These are phyloP conservation scores for Sminthurinus signatus DNA, from an alignment of 1,140 invertebrate species.

Conservation along the genomic window DNA sequence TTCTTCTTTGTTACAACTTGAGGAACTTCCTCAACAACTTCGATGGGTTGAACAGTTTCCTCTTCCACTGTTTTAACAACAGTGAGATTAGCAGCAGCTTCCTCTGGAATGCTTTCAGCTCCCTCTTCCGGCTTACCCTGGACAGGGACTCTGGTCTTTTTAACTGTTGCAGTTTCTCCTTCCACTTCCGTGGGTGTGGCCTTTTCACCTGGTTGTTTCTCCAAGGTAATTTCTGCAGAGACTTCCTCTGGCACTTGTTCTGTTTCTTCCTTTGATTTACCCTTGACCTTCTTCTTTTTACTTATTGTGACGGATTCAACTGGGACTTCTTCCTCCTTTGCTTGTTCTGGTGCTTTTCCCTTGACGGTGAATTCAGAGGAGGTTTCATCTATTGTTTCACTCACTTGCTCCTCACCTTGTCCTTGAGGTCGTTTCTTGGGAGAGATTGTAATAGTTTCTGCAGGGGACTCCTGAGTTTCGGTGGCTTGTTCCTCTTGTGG, in stretches of 20 bases:
- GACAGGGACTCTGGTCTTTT: not conserved
- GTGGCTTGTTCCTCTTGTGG: not conserved
- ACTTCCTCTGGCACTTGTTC: not conserved
- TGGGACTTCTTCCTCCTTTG: not conserved
- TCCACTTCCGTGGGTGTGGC: not conserved
- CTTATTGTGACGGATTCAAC: not conserved
- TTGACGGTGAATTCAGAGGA: conserved; percentile 50
- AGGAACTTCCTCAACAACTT: conserved; percentile 12
- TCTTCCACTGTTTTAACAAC: conserved; percentile 3
- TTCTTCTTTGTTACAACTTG: conserved; percentile 25
- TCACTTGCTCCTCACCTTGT: not conserved
- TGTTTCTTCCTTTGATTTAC: not conserved
- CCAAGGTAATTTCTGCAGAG: conserved; percentile 1
- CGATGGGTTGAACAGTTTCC: not conserved
- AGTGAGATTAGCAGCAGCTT: not conserved
- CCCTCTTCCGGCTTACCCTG: not conserved
- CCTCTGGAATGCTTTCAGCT: not conserved
- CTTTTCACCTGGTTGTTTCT: not conserved
- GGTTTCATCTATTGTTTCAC: conserved; percentile 42
- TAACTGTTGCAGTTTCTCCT: not conserved
- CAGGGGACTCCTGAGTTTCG: not conserved
- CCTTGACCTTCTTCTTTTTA: conserved; percentile 1
- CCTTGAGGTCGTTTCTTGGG: not conserved
- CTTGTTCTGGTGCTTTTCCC: conserved; percentile 35
- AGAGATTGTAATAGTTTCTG: not conserved